phyloP scores from a whole-genome alignment of 2,113 vertebrate species.

The Callopanchax toddi region DNA sequence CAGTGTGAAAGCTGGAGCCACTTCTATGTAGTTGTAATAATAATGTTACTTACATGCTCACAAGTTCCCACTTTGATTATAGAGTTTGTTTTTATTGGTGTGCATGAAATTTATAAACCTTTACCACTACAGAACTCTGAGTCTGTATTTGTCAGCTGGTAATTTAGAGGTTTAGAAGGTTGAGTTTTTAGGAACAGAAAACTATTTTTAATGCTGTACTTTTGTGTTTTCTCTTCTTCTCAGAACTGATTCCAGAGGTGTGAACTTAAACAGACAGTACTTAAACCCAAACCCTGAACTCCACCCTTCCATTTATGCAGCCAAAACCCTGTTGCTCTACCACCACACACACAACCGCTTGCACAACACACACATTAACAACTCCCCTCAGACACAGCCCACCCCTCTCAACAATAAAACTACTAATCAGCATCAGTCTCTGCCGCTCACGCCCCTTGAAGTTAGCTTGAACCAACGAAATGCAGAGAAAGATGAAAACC shows the following conservation, averaged over 20 bases:
- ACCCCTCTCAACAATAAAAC: constrained; percentile 16
- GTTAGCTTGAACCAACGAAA: constrained; percentile 84
- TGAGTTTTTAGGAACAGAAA: too few relatives aligned
- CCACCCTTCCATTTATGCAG: constrained; percentile 92
- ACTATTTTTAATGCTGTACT: neutral
- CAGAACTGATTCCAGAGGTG: constrained; percentile 93
- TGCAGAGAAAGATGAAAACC: constrained; percentile 46
- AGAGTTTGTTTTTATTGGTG: too few relatives aligned
- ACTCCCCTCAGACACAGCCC: constrained; percentile 51
- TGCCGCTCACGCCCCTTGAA: constrained; percentile 79
- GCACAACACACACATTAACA: constrained; percentile 63
- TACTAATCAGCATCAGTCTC: constrained; percentile 28
- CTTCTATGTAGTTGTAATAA: too few relatives aligned
- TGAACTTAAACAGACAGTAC: constrained; percentile 97
- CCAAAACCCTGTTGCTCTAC: constrained; percentile 90
- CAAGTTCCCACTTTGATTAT: too few relatives aligned
- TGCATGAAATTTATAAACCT: too few relatives aligned
- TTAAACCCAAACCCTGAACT: constrained; percentile 88
- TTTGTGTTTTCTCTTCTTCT: neutral
- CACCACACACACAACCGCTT: constrained; percentile 88
- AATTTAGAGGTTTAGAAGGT: too few relatives aligned
- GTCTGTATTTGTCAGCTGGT: too few relatives aligned
- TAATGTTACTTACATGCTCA: too few relatives aligned
- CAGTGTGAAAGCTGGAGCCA: too few relatives aligned
- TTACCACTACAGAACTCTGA: too few relatives aligned